These are phyloP conservation scores for Tympanuchus pallidicinctus DNA, from an alignment of 2,113 vertebrate genomes.

Conservation along the genomic window DNA sequence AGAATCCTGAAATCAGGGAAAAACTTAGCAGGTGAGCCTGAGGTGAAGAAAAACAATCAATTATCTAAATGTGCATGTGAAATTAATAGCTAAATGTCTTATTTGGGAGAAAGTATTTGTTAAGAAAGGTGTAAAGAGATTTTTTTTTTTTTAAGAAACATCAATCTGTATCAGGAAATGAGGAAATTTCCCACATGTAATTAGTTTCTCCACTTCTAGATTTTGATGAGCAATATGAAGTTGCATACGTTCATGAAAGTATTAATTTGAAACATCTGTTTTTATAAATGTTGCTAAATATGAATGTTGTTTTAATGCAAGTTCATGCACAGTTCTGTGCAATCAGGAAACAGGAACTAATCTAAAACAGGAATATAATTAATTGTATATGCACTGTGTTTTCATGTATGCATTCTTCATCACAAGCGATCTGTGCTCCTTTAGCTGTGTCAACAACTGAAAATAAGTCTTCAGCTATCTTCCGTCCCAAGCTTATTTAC, in stretches of 20 bases:
- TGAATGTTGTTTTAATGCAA: background rate
- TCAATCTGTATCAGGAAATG: background rate
- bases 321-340: background rate
- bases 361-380: rapidly evolving
- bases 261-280: background rate
- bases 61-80: constrained; percentile 48
- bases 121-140: background rate
- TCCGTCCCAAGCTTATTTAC: background rate
- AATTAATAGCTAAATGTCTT: background rate
- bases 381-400: background rate
- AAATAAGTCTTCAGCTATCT: background rate
- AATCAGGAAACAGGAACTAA: background rate
- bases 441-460: background rate
- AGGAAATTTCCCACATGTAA: background rate
- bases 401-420: background rate
- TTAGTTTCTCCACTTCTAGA: background rate
- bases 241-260: background rate
- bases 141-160: background rate
- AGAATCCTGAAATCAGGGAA: constrained; percentile 89
- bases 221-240: background rate
- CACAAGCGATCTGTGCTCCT: background rate
- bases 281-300: constrained; percentile 17
- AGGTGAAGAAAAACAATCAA: constrained; percentile 32
- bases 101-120: background rate
- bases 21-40: constrained; percentile 89